Conservation (phyloP, 2,888 invertebrate species). For the Cephus runcator region DNA sequence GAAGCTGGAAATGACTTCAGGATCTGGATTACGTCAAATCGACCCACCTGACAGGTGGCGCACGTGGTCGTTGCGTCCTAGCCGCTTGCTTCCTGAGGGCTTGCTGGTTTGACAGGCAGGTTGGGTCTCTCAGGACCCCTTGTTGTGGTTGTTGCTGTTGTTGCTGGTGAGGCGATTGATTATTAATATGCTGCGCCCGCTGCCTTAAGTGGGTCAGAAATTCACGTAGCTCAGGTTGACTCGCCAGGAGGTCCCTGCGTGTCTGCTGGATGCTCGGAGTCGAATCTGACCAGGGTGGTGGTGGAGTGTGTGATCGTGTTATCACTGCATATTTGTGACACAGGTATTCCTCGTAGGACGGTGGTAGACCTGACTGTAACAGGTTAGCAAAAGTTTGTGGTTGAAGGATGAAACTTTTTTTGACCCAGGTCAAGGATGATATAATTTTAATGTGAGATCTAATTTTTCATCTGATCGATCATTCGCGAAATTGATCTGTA, state of each 20-base stretch:
- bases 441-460: no score
- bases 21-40: not conserved
- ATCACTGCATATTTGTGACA: conserved; percentile 55
- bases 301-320: conserved; percentile 61
- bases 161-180: conserved; percentile 37
- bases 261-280: conserved; percentile 38
- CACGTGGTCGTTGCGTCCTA: conserved; percentile 49
- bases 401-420: no score
- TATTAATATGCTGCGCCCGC: conserved; percentile 33
- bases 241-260: conserved; percentile 51
- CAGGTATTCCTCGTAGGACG: conserved; percentile 63
- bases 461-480: no score
- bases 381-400: no score
- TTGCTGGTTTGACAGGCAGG: conserved; percentile 45
- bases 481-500: no score
- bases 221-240: conserved; percentile 54
- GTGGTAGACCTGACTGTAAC: conserved; percentile 58
- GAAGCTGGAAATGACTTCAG: not conserved
- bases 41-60: conserved; percentile 58
- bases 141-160: conserved; percentile 28
- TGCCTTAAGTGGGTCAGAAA: conserved; percentile 51
- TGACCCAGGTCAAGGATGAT: no score
- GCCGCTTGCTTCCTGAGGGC: conserved; percentile 49
- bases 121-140: conserved; percentile 39
- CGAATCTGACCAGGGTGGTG: conserved; percentile 62